Conservation (phyloP, 2,797 vertebrate species). For the Amphiprion clarkii region DNA sequence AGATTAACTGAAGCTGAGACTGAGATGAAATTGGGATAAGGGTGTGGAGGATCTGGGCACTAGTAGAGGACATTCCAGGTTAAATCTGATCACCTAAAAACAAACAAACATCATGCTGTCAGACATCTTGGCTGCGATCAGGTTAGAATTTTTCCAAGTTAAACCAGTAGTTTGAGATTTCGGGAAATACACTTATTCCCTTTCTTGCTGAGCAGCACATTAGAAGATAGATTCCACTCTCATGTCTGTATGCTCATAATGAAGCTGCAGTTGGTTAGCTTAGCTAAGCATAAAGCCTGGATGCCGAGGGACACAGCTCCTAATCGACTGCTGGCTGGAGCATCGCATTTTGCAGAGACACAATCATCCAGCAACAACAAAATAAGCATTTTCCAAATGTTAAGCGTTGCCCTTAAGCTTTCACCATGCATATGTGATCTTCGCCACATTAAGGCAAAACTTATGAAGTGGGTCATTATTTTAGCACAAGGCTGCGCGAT, state of each 20-base stretch:
- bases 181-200: background rate
- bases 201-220: too few relatives aligned
- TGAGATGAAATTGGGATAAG: background rate
- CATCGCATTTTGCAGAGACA: background rate
- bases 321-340: background rate
- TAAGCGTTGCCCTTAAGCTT: conserved; percentile 3
- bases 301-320: background rate
- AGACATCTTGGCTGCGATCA: too few relatives aligned
- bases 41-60: too few relatives aligned
- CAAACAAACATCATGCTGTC: too few relatives aligned
- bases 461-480: background rate
- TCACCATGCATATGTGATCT: background rate
- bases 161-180: background rate
- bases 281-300: background rate
- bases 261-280: background rate
- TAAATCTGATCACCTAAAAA: background rate
- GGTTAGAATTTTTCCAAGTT: background rate
- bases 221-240: background rate
- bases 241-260: background rate
- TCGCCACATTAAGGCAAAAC: background rate
- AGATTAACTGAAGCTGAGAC: conserved; percentile 14
- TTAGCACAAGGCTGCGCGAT: background rate
- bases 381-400: background rate
- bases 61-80: background rate
- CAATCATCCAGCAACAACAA: background rate